Conservation (phyloP, 1,140 invertebrate genomes). For the Bombus pyrosoma region DNA sequence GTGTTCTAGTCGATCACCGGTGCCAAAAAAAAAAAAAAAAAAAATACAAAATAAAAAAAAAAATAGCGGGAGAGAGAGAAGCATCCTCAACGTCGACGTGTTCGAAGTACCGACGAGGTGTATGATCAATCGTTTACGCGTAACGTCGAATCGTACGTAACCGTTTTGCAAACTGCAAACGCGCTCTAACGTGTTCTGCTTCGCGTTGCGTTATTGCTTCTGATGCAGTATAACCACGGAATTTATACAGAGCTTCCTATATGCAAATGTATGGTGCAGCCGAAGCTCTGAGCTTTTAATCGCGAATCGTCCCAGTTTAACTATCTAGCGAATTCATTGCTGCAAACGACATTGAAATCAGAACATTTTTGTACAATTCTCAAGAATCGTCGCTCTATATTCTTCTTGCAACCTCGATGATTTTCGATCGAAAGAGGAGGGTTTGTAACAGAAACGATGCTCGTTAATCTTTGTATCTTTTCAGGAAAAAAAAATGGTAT, state of each 20-base stretch:
- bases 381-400: slow-evolving; percentile 47
- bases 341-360: slow-evolving; percentile 63
- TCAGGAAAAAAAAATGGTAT: neutral
- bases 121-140: slow-evolving; percentile 30
- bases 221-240: slow-evolving; percentile 36
- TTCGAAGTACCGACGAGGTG: neutral
- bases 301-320: slow-evolving; percentile 60
- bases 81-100: neutral
- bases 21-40: neutral
- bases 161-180: neutral
- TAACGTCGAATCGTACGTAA: slow-evolving; percentile 14
- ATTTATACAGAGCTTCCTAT: slow-evolving; percentile 54
- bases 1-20: neutral
- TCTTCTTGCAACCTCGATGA: neutral
- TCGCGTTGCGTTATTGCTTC: slow-evolving; percentile 30
- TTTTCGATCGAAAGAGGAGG: neutral
- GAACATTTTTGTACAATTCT: slow-evolving; percentile 62
- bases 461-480: neutral
- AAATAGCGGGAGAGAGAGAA: neutral
- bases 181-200: neutral
- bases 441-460: neutral
- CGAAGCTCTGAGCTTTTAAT: slow-evolving; percentile 64
- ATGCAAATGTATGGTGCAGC: slow-evolving; percentile 32
- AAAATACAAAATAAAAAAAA: too few relatives aligned
- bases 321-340: slow-evolving; percentile 54